Percentiles rank a stretch among this genome's conserved stretches.
phyloP scores from a whole-genome alignment of 1,140 invertebrate genomes.

The Platyscapa corneri region DNA sequence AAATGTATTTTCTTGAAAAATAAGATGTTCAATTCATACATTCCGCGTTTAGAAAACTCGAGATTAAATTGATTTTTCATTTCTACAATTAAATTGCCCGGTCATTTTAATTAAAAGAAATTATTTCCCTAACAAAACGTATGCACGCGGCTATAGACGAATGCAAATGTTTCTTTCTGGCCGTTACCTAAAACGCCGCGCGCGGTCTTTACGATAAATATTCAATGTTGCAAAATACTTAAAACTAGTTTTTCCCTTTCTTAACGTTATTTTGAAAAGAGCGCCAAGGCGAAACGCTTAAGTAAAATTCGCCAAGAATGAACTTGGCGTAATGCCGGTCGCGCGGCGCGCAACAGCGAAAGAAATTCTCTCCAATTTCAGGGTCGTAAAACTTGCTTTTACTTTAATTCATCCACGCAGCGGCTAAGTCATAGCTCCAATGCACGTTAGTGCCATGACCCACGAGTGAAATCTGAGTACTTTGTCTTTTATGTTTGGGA shows the following conservation, averaged over 20 bases:
- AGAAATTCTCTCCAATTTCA: constrained; percentile 52
- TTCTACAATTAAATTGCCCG: too few relatives aligned
- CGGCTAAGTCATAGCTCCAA: background rate
- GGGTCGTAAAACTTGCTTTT: constrained; percentile 50
- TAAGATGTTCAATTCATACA: background rate
- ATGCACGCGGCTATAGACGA: too few relatives aligned
- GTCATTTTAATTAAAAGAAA: too few relatives aligned
- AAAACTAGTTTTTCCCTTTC: constrained; percentile 28
- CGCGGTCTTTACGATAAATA: background rate
- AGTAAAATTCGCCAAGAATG: constrained; percentile 21
- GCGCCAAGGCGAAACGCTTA: background rate
- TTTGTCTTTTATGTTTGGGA: constrained; percentile 50
- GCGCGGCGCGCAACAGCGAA: constrained; percentile 18
- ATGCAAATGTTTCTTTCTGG: background rate
- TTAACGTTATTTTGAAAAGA: constrained; percentile 19
- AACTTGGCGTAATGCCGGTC: constrained; percentile 1
- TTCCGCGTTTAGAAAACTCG: background rate
- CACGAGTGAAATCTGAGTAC: constrained; percentile 38
- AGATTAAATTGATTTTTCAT: background rate
- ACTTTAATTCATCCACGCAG: constrained; percentile 47
- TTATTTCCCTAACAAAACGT: too few relatives aligned
- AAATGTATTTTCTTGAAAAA: background rate
- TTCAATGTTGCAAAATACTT: background rate
- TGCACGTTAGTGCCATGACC: constrained; percentile 9
- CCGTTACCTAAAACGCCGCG: background rate